A percentile compares a stretch with the other conserved stretches of the same genome.
phyloP scores from a whole-genome alignment of 2,797 vertebrate species.

The Aplochiton taeniatus region DNA sequence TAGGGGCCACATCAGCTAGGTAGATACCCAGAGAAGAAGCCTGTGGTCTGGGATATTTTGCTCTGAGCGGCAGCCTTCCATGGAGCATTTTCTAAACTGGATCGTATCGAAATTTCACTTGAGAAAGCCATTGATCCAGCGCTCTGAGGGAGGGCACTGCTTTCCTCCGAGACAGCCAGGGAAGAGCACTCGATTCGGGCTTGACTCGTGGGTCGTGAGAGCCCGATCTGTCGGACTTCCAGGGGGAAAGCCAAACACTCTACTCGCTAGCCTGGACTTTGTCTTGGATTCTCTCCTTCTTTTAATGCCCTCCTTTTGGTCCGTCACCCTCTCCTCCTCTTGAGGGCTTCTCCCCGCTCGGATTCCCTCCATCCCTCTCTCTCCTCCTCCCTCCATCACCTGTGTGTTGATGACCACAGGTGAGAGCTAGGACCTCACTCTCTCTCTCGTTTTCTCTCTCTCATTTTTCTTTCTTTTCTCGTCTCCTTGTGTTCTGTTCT shows the following conservation, averaged over 20 bases:
- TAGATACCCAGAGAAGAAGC: constrained; percentile 30
- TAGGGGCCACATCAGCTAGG: constrained; percentile 32
- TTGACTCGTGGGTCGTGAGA: not conserved
- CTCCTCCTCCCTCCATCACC: not conserved
- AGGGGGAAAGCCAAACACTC: too few species aligned
- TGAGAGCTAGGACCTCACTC: not conserved
- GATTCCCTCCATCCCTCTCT: not conserved
- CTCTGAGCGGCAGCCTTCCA: constrained; percentile 30
- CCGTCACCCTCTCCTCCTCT: not conserved
- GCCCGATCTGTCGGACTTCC: not conserved
- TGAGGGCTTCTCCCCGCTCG: not conserved
- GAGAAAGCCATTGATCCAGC: not conserved
- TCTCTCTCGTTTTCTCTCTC: not conserved
- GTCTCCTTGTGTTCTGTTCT: not conserved
- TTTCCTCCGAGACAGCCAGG: not conserved
- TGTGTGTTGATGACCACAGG: not conserved
- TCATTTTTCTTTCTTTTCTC: not conserved
- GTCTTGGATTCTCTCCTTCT: not conserved
- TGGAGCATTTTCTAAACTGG: constrained; percentile 2
- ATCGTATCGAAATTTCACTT: not conserved
- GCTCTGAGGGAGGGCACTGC: not conserved
- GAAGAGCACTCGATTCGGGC: not conserved
- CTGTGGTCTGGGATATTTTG: constrained; percentile 27
- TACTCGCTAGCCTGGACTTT: not conserved
- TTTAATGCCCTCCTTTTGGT: not conserved